Conservation (phyloP, 2,888 invertebrate genomes). For the Meteorus cinctellus region DNA sequence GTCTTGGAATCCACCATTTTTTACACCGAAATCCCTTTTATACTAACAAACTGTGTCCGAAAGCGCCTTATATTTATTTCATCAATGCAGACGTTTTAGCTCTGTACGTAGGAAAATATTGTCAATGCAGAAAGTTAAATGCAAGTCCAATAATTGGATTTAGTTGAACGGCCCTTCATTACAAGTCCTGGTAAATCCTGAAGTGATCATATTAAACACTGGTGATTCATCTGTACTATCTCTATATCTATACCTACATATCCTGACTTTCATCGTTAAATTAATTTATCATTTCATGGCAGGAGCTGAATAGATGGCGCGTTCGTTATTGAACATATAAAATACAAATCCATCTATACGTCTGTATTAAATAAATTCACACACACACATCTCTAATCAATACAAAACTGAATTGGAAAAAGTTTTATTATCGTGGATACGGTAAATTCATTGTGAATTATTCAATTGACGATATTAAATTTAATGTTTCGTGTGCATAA, state of each 20-base stretch:
- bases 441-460: neutral
- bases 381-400: too few relatives aligned
- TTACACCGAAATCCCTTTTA: neutral
- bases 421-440: neutral
- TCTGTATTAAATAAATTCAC: too few relatives aligned
- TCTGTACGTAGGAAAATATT: neutral
- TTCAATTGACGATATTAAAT: neutral
- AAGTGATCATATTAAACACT: conserved; percentile 1
- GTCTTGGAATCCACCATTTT: conserved; percentile 14
- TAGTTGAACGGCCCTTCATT: conserved; percentile 5
- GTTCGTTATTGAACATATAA: neutral
- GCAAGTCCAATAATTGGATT: conserved; percentile 17
- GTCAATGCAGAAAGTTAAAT: neutral
- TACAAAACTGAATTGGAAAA: neutral
- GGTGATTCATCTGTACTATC: neutral
- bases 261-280: neutral
- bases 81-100: conserved; percentile 6
- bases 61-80: neutral
- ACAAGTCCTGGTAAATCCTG: neutral
- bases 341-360: too few relatives aligned
- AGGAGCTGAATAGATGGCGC: neutral
- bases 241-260: neutral
- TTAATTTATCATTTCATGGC: neutral
- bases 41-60: neutral
- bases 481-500: neutral